A percentile compares a stretch with the other conserved stretches of the same genome.
These are phyloP conservation scores for Plutomurus gul DNA, from an alignment of 1,140 invertebrate species.

Conservation along the genomic window DNA sequence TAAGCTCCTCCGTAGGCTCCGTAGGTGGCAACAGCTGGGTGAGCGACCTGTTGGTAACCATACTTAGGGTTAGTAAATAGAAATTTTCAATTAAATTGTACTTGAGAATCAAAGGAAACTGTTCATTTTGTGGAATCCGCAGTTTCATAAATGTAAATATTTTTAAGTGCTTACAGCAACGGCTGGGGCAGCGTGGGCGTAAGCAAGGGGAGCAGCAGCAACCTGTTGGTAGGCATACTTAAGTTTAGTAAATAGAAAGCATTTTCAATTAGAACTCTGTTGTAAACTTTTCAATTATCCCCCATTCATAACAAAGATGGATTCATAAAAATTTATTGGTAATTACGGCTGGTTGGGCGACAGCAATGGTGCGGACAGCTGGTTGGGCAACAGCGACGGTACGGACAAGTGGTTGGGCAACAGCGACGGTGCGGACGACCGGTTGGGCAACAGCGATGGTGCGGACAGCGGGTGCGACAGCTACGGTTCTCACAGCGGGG, in stretches of 20 bases:
- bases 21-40: conserved; percentile 39
- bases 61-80: background rate
- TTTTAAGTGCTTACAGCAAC: background rate
- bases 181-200: background rate
- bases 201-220: background rate
- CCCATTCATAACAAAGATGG: no score
- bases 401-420: conserved; percentile 57
- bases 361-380: conserved; percentile 56
- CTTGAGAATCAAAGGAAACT: no score
- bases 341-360: conserved; percentile 47
- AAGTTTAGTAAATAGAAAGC: background rate
- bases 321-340: background rate
- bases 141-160: no score
- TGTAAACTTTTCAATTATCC: background rate
- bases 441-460: background rate
- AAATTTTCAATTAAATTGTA: background rate
- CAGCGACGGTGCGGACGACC: conserved; percentile 39
- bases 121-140: no score
- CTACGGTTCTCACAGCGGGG: background rate
- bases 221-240: background rate
- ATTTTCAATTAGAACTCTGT: background rate
- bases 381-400: conserved; percentile 56
- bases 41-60: background rate
- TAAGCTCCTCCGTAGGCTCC: conserved; percentile 30
- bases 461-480: background rate